Conservation (phyloP, 1,140 invertebrate species). For the Caenorhabditis inopinata region DNA sequence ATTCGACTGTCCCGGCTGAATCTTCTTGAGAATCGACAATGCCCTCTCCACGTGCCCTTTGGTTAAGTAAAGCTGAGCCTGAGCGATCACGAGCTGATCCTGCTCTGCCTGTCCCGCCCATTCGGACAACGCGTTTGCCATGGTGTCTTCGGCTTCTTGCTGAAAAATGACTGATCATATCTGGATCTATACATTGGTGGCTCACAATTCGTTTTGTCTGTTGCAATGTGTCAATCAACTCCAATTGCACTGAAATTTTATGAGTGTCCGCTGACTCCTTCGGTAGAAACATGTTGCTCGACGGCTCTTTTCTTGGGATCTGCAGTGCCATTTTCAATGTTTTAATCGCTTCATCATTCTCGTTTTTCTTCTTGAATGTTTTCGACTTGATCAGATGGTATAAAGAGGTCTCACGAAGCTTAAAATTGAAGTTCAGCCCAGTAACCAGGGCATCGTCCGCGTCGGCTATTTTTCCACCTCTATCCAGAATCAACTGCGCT, state of each 20-base stretch:
- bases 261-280: slow-evolving; percentile 73
- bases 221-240: slow-evolving; percentile 79
- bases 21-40: slow-evolving; percentile 76
- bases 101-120: slow-evolving; percentile 80
- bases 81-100: slow-evolving; percentile 78
- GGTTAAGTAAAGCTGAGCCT: slow-evolving; percentile 79
- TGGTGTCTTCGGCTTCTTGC: slow-evolving; percentile 78
- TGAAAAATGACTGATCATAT: slow-evolving; percentile 49
- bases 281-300: slow-evolving; percentile 51
- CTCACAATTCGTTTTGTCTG: slow-evolving; percentile 73
- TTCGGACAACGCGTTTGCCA: slow-evolving; percentile 80
- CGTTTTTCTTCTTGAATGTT: slow-evolving; percentile 71
- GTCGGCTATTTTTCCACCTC: slow-evolving; percentile 39
- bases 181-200: slow-evolving; percentile 12
- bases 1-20: slow-evolving; percentile 78
- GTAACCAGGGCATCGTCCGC: slow-evolving; percentile 58
- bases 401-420: slow-evolving; percentile 3
- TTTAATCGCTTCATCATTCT: slow-evolving; percentile 78
- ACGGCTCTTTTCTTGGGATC: slow-evolving; percentile 72
- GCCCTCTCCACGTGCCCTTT: slow-evolving; percentile 81
- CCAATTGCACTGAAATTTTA: slow-evolving; percentile 81
- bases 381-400: slow-evolving; percentile 42
- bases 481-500: slow-evolving; percentile 72
- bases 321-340: slow-evolving; percentile 81
- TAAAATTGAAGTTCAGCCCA: slow-evolving; percentile 56